Percentiles rank a stretch among this genome's conserved stretches.
Evolutionary conservation across 2,797 vertebrate species (phyloP).

Genomic region (Acestrorhynchus altus): DNA sequence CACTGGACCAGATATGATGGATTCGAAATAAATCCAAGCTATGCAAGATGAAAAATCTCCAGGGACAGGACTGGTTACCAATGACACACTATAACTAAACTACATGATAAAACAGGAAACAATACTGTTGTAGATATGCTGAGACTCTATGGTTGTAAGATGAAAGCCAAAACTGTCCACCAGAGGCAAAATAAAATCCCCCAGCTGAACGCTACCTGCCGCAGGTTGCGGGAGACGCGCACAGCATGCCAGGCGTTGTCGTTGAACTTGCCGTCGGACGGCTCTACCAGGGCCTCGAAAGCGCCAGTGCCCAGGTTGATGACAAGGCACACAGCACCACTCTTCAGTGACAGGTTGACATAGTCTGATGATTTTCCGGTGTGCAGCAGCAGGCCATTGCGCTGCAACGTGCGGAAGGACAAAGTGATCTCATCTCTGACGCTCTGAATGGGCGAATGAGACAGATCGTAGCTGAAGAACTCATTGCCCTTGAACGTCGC

Average conservation of each 20-base stretch:
- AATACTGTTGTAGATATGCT: neutral
- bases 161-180: neutral
- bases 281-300: conserved; percentile 95
- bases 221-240: conserved; percentile 92
- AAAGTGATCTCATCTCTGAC: conserved; percentile 95
- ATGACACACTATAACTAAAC: neutral
- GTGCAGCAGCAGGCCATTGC: conserved; percentile 94
- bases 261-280: conserved; percentile 91
- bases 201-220: conserved; percentile 82
- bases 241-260: conserved; percentile 93
- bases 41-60: neutral
- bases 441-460: conserved; percentile 95
- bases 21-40: neutral
- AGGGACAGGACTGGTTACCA: neutral
- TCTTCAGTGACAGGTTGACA: conserved; percentile 93
- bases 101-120: neutral
- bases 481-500: conserved; percentile 94
- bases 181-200: neutral
- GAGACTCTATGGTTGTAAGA: neutral
- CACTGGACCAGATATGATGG: neutral
- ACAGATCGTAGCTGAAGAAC: conserved; percentile 98
- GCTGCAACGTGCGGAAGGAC: conserved; percentile 92
- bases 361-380: conserved; percentile 93
- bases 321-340: conserved; percentile 93
- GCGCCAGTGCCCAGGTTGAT: conserved; percentile 96